Conservation (phyloP, 2,113 vertebrate species). For the Sarotherodon lohbergeri region DNA sequence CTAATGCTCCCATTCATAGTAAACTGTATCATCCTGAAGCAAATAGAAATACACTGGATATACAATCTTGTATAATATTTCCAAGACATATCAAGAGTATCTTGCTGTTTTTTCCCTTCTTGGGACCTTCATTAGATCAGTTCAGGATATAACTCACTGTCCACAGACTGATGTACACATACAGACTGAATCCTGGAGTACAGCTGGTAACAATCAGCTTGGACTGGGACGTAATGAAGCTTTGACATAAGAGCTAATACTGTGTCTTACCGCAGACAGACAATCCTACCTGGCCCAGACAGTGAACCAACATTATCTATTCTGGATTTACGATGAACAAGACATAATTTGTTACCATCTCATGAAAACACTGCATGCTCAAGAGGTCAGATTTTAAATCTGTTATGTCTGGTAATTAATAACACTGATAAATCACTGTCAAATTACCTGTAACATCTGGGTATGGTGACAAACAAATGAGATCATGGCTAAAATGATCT, state of each 20-base stretch:
- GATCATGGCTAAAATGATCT: slow-evolving; percentile 15
- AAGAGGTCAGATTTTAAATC: slow-evolving; percentile 45
- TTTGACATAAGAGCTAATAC: slow-evolving; percentile 51
- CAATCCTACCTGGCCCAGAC: slow-evolving; percentile 50
- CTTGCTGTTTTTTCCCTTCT: slow-evolving; percentile 36
- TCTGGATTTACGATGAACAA: slow-evolving; percentile 42
- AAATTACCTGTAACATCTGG: slow-evolving; percentile 35
- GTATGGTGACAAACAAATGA: slow-evolving; percentile 30
- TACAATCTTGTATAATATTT: slow-evolving; percentile 22
- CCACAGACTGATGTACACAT: slow-evolving; percentile 3
- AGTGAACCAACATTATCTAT: slow-evolving; percentile 11
- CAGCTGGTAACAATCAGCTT: slow-evolving; percentile 74
- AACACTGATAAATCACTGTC: slow-evolving; percentile 29
- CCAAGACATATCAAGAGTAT: slow-evolving; percentile 25
- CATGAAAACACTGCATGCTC: slow-evolving; percentile 6
- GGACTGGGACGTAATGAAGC: slow-evolving; percentile 52
- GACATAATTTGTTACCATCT: slow-evolving; percentile 43
- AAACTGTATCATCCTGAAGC: background rate
- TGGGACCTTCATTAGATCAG: slow-evolving; percentile 57
- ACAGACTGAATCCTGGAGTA: background rate
- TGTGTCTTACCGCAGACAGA: slow-evolving; percentile 27
- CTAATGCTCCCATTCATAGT: background rate
- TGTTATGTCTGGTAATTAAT: background rate
- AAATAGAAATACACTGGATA: background rate
- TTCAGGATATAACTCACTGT: slow-evolving; percentile 63